Evolutionary conservation across 2,797 vertebrate genomes (phyloP).

Genomic region (Hydrolagus colliei): DNA sequence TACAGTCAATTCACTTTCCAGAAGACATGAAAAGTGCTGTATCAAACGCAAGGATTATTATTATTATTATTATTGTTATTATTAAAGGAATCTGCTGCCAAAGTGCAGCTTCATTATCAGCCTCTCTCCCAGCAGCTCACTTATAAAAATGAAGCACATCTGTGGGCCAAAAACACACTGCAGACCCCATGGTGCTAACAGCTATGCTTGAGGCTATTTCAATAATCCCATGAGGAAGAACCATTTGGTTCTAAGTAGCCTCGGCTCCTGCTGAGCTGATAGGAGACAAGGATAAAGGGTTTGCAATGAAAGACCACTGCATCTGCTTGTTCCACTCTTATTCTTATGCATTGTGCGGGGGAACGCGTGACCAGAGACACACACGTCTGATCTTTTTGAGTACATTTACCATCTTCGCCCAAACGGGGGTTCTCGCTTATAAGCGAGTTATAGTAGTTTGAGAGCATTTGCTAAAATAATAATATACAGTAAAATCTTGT

Average conservation of each 20-base stretch:
- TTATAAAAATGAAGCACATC: neutral
- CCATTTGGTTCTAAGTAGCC: neutral
- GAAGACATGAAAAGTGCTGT: no score
- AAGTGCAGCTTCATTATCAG: neutral
- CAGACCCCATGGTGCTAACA: neutral
- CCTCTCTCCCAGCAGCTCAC: neutral
- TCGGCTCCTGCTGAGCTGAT: neutral
- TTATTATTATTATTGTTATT: no score
- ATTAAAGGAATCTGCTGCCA: neutral
- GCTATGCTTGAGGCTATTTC: neutral
- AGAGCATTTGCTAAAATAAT: neutral
- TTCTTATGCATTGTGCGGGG: neutral
- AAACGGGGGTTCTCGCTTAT: neutral
- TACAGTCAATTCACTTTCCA: no score
- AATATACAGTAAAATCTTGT: no score
- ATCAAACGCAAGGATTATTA: no score
- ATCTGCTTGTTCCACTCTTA: neutral
- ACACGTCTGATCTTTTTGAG: neutral
- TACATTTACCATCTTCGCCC: neutral
- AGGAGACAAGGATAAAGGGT: neutral
- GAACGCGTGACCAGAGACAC: neutral
- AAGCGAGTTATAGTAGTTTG: neutral
- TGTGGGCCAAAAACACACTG: neutral
- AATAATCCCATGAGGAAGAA: neutral
- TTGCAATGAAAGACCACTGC: neutral